Evolutionary conservation across 2,888 invertebrate genomes (phyloP), one percentile per base, ranked within the genome.

Genomic region (Amaurobius ferox): DNA sequence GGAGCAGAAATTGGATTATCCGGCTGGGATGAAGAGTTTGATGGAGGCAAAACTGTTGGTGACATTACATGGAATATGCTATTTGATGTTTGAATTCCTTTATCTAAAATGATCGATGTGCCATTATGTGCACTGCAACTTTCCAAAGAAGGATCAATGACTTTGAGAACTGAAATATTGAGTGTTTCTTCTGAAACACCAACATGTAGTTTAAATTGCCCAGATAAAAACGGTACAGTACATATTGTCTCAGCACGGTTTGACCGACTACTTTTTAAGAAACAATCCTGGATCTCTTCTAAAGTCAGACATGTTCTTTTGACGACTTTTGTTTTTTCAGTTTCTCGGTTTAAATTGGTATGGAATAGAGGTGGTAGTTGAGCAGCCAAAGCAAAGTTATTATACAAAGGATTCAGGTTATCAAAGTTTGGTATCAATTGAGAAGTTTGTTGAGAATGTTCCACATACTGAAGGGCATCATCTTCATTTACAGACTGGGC

Each of bases 391-490:
- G 6, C 19, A 19, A 66, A n/a, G 5, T 32, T 5, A 19, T 66
- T 32, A 9, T 7, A 66, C 0, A 32, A 13, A 28, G 19, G 19
- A 66, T 66, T 66, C 6, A 11, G 23, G 1, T 32, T 6, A n/a
- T 66, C 32, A 30, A 32, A 30, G 28, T 55, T 48, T 16, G 16
- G 64, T n/a, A n/a, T n/a, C 66, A 71, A 39, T 61, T 85, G 83
- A 30, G 83, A 85, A 23, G 83, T 85, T 39, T 85, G 77, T 32
- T 83, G 83, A 30, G 83, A 71, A 39, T 85, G 83, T 32, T 77
- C 77, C 29, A 77, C 35, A 39, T 67, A 85, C 28, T 40, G 62
- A 55, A 85, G 16, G 35, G 35, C 67, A 39, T 77, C 68, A 55
- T 62, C 64, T 64, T 70, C 64, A 39, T 23, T 55, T 5, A 19